phyloP scores from a whole-genome alignment of 2,888 invertebrate genomes.

The Leptinotarsa juncta region DNA sequence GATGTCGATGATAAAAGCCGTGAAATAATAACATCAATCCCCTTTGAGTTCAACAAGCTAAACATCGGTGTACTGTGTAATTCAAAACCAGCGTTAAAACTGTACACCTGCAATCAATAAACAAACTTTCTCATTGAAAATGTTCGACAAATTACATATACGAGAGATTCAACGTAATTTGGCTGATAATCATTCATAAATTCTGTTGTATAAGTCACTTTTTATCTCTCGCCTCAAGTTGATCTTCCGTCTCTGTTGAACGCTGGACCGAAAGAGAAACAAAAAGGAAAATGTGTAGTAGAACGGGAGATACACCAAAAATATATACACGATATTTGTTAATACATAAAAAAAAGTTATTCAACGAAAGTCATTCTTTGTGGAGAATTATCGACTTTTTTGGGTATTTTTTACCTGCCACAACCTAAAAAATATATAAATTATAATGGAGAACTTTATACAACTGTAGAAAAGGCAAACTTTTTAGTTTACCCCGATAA shows the following conservation, averaged over 20 bases:
- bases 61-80: conserved; percentile 37
- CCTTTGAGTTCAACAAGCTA: conserved; percentile 32
- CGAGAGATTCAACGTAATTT: conserved; percentile 45
- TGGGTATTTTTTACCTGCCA: too few relatives aligned
- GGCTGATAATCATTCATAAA: conserved; percentile 49
- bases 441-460: too few relatives aligned
- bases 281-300: conserved; percentile 29
- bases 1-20: conserved; percentile 27
- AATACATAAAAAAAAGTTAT: too few relatives aligned
- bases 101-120: conserved; percentile 54
- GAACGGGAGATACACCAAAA: conserved; percentile 19
- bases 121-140: conserved; percentile 53
- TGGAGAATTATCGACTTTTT: too few relatives aligned
- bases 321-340: too few relatives aligned
- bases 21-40: conserved; percentile 39
- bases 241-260: conserved; percentile 30
- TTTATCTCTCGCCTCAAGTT: conserved; percentile 39
- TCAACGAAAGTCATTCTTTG: too few relatives aligned
- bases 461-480: too few relatives aligned
- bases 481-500: too few relatives aligned
- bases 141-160: conserved; percentile 46
- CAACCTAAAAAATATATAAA: too few relatives aligned
- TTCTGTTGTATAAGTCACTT: conserved; percentile 44
- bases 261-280: conserved; percentile 26
- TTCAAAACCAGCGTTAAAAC: conserved; percentile 39